Base-by-base conservation (phyloP, 1,140 invertebrate genomes). In the Cyphomyrmex costatus region DNA sequence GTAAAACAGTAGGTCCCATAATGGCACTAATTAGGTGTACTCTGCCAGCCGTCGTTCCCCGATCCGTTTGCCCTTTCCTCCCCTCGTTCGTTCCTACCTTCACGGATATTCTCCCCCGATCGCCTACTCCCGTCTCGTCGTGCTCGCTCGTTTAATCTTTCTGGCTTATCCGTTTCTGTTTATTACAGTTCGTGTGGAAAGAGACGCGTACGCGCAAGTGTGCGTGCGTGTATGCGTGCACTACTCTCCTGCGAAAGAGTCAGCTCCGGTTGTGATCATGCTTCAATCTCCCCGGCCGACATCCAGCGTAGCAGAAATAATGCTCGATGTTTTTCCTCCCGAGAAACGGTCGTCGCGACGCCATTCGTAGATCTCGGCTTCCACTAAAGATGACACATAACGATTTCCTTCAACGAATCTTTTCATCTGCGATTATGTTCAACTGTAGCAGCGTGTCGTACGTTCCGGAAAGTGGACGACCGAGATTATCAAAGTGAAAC, bases 11-110 rank as follows among this genome's bases (percentile, higher is more conserved):
- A 74, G 77, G 77, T 83, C 73, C 84, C 82, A 90, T 93, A 92
- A 93, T 93, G 89, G 88, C 86, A 91, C 89, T 93, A 92, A 93
- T 92, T 93, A 93, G 92, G 89, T 92, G 86, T 93, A 90, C 90
- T 92, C 90, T 89, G 87, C 84, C 60, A 87, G 74, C 79, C 86
- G 53, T 79, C 82, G 51, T 70, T 27, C 68, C 77, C 27, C 63
- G 16, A 66, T 61, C 76, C 16, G 51, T 21, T 66, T 51, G 33
- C 53, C 36, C 79, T 74, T 60, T 83, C 53, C 21, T n/a, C 42
- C 79, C 12, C 36, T 83, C 61, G 27, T 60, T 80, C 77, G 33
- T 24, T n/a, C 60, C 58, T 2, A 24, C 60, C 27, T 78, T 42
- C 51, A 27, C 74, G 19, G 21, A 66, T 78, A 66, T 51, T 1